A percentile compares a stretch with the other conserved stretches of the same genome.
Evolutionary conservation across 2,113 vertebrate genomes (phyloP).

Genomic region (Austrofundulus limnaeus): DNA sequence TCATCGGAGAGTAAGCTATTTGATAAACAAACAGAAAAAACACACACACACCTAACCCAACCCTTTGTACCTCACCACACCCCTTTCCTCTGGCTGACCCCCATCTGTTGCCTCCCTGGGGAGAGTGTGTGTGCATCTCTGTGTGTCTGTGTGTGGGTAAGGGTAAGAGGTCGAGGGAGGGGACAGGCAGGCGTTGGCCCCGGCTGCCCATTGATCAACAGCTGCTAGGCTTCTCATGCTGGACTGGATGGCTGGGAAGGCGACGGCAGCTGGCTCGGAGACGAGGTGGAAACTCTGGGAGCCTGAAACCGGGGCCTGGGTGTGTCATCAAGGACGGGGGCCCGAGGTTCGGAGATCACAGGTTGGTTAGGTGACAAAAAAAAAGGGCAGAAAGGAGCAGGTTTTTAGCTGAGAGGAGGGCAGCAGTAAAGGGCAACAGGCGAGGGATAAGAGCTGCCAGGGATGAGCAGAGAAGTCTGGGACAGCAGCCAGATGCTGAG

Average conservation of each 20-base stretch:
- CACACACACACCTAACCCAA: constrained; percentile 62
- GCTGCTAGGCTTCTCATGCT: constrained; percentile 81
- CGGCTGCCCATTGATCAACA: constrained; percentile 79
- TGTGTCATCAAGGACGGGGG: constrained; percentile 10
- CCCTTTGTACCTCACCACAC: constrained; percentile 54
- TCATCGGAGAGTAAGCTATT: constrained; percentile 11
- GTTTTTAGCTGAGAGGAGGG: constrained; percentile 29
- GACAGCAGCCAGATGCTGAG: constrained; percentile 56
- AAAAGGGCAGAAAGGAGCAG: constrained; percentile 27
- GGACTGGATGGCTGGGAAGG: constrained; percentile 68
- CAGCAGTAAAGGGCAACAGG: constrained; percentile 36
- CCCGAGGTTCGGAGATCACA: constrained; percentile 16
- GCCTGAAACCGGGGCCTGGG: constrained; percentile 50
- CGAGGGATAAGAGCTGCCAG: constrained; percentile 31
- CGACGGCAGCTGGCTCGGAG: constrained; percentile 69
- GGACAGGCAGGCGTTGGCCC: constrained; percentile 74
- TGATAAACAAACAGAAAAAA: constrained; percentile 17
- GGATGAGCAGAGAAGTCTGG: constrained; percentile 18
- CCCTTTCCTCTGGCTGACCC: constrained; percentile 72
- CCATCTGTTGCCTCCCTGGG: constrained; percentile 73
- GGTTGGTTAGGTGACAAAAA: not conserved
- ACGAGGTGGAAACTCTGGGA: constrained; percentile 53
- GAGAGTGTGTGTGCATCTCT: constrained; percentile 55
- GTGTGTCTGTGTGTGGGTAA: constrained; percentile 56
- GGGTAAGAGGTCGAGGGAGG: constrained; percentile 71